These are phyloP conservation scores for Nothocercus julius DNA, from an alignment of 2,113 vertebrate genomes.

Conservation along the genomic window DNA sequence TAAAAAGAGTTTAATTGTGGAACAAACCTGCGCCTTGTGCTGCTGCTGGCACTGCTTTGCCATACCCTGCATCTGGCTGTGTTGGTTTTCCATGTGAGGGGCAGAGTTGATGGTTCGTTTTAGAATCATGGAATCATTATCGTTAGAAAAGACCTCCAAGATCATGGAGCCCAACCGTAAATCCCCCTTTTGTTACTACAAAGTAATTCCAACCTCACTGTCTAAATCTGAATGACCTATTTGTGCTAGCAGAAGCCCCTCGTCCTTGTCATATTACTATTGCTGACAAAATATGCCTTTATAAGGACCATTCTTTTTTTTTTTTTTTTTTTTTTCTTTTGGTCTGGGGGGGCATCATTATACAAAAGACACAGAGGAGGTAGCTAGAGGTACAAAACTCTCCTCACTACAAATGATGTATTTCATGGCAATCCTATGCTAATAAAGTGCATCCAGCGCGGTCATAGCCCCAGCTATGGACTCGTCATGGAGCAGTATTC, in stretches of 20 bases:
- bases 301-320: not conserved
- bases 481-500: not conserved
- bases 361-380: not conserved
- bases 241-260: not conserved
- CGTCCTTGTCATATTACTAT: not conserved
- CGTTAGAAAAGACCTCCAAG: too few species aligned
- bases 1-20: not conserved
- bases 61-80: too few species aligned
- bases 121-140: too few species aligned
- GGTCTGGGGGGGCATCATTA: not conserved
- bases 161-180: too few species aligned
- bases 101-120: not conserved
- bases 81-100: not conserved
- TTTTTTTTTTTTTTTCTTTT: not conserved
- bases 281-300: not conserved
- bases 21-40: too few species aligned
- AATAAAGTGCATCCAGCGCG: not conserved
- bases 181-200: not conserved
- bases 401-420: not conserved
- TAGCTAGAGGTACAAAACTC: not conserved
- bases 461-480: not conserved
- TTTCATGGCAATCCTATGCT: not conserved
- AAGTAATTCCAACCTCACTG: not conserved
- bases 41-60: too few species aligned
- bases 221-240: not conserved